Evolutionary conservation across 2,113 vertebrate genomes (phyloP), one percentile per base, ranked within the genome.

Genomic region (human (Homo sapiens)): DNA sequence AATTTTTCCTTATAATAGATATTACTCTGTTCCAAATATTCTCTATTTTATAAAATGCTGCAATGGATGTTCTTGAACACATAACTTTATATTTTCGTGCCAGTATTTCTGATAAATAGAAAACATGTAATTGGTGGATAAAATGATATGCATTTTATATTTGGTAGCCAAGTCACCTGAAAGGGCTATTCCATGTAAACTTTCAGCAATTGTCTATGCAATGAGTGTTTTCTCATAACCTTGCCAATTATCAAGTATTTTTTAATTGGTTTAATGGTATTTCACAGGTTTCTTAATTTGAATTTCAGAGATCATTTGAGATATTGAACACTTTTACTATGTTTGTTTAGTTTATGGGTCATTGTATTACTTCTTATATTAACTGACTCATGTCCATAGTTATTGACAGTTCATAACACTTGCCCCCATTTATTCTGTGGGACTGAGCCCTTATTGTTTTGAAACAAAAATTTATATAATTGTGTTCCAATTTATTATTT

Each of bases 21-120:
- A 61, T 57, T 89, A 66, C 2, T 93, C 30, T 66, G 16, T 81
- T 82, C 10, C 43, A 92, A 81, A n/a, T 80, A 83, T 89, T 83
- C 16, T 81, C 0, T n/a, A 22, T n/a, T 64, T 57, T 43, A 55
- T 78, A 86, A 86, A 73, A 81, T 57, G 12, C 32, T 79, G 8
- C 35, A 76, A 64, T 70, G 27, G 8, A 38, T 84, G 8, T 45
- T 5, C 32, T 76, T 89, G 12, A 57, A 27, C 3, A 86, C 8
- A 30, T 10, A 86, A 40, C 10, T 86, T 87, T 61, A 7, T 52
- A 52, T 75, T 96, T 6, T 57, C 16, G 3, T 76, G 64, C 18
- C 55, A 84, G 7, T 84, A 70, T 90, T 96, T 95, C 45, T 84
- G n/a, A 85, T 68, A 85, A 87, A 70, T 38, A 50, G 11, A 88